phyloP scores from a whole-genome alignment of 2,797 vertebrate species.

The Antennarius maculatus region DNA sequence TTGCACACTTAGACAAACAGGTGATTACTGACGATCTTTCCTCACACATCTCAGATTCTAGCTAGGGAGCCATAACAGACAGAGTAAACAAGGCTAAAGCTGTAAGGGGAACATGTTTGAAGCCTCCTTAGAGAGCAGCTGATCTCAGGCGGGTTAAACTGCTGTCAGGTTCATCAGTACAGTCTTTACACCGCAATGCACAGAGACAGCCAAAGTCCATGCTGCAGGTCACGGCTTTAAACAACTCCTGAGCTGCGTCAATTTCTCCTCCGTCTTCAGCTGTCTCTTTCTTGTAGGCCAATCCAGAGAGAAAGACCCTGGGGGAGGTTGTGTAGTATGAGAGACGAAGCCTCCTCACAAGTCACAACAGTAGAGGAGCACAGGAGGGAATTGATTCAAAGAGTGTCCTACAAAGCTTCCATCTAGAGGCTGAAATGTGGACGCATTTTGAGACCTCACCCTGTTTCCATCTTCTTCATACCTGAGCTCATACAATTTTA shows the following conservation, averaged over 20 bases:
- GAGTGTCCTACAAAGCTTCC: slow-evolving; percentile 7
- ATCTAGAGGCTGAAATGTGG: background rate
- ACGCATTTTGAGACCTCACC: background rate
- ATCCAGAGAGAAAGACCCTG: slow-evolving; percentile 19
- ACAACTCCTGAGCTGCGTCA: slow-evolving; percentile 60
- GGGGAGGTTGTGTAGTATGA: slow-evolving; percentile 16
- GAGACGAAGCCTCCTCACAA: slow-evolving; percentile 28
- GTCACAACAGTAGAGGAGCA: slow-evolving; percentile 9
- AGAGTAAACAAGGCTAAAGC: slow-evolving; percentile 50
- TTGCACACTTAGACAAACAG: slow-evolving; percentile 6
- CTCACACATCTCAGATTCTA: slow-evolving; percentile 5
- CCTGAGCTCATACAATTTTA: slow-evolving; percentile 18
- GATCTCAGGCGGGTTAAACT: slow-evolving; percentile 72
- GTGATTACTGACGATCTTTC: slow-evolving; percentile 19
- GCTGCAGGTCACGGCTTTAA: slow-evolving; percentile 56
- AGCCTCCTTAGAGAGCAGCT: slow-evolving; percentile 61
- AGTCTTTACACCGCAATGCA: slow-evolving; percentile 69
- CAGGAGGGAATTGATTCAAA: slow-evolving; percentile 1
- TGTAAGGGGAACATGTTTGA: slow-evolving; percentile 50
- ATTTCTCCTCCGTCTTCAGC: slow-evolving; percentile 51
- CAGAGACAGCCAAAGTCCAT: slow-evolving; percentile 60
- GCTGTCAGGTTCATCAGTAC: slow-evolving; percentile 77
- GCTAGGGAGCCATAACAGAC: slow-evolving; percentile 38
- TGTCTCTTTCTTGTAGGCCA: slow-evolving; percentile 37
- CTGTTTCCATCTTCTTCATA: slow-evolving; percentile 27